Evolutionary conservation across 2,113 vertebrate species (phyloP), one percentile per base, ranked within the genome.

Genomic region (Cebidichthys violaceus): DNA sequence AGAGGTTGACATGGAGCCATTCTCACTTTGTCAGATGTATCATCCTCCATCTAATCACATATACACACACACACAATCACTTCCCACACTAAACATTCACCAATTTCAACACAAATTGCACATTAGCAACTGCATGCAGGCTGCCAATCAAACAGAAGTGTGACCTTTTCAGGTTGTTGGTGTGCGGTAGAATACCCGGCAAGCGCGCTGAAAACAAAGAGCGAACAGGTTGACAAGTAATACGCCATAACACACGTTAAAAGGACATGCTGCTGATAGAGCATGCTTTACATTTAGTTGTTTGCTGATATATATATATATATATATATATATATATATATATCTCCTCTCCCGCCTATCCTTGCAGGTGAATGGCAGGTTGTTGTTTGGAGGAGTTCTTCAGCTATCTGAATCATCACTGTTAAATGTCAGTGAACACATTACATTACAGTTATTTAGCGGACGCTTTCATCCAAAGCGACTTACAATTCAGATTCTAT

Each of bases 61-160:
- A 47, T 61, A 66, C 78, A 43, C 84, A 72, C 27, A 61, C 20
- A 76, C 29, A 70, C 33, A 57, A 10, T 27, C 71, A 75, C 80
- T 39, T 71, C 74, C 74, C 61, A 79, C 75, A 10, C 72, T 83
- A 83, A 85, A 70, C 79, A 83, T 83, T 86, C 70, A 71, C 41
- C 57, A 60, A 39, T 11, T 66, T 24, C 15, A 50, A 69, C 75
- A 71, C 60, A 68, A 72, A 69, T 47, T 69, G 39, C 62, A 57
- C 64, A 77, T 83, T 83, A 81, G 73, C 15, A 50, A 77, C 43
- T 27, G n/a, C 59, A 54, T 41, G 20, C 61, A 60, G 45, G 67
- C 75, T 84, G 84, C 22, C 78, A 82, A 27, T 78, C 69, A 79
- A 47, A 73, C 1, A 0, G 20, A 22, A 31, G 17, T 1, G 52